Base-by-base conservation (phyloP, 1,140 invertebrate genomes). In the Pseudomyrmex sp. region DNA sequence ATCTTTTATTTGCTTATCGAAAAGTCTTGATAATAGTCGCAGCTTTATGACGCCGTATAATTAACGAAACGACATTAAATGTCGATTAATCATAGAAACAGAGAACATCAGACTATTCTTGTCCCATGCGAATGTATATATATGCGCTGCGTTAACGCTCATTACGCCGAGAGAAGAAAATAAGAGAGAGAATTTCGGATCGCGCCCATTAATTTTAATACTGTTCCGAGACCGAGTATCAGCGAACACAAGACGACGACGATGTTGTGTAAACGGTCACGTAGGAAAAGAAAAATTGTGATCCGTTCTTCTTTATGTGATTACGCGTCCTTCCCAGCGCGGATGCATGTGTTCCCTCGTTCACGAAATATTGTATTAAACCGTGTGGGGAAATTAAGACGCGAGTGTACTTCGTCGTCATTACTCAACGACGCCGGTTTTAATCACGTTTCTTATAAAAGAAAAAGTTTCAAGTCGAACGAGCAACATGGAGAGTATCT, bases 151-250 rank as follows among this genome's bases (percentile, higher is more conserved):
- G 70, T 58, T 65, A 66, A 23, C 56, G 63, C 23, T 70, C 63
- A 62, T 73, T 69, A 74, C 8, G 10, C 44, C 2, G 26, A 68
- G 66, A 65, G 35, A 26, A 58, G 44, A 35, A 15, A 63, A 44
- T 7, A 58, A 54, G 0, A 50, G 26, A 50, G 8, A 66, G 65
- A 79, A 56, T 58, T 61, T 70, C 10, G 66, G 58, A 80, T 69
- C 74, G 54, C 15, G 61, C 44, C 79, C 79, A 82, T 75, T 80
- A 70, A 80, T 59, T 85, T 86, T 80, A 80, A 85, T 50, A 58
- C 52, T 26, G 46, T 26, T 12, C 13, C 13, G 13, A 85, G 56
- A 13, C 58, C 18, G 58, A 58, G 70, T 10, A 86, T 58, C 48
- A 13, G n/a, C 23, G 46, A 65, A 54, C 58, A 35, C 46, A 12